phyloP scores from a whole-genome alignment of 2,888 invertebrate genomes.

The Tromatobia lineatoria region DNA sequence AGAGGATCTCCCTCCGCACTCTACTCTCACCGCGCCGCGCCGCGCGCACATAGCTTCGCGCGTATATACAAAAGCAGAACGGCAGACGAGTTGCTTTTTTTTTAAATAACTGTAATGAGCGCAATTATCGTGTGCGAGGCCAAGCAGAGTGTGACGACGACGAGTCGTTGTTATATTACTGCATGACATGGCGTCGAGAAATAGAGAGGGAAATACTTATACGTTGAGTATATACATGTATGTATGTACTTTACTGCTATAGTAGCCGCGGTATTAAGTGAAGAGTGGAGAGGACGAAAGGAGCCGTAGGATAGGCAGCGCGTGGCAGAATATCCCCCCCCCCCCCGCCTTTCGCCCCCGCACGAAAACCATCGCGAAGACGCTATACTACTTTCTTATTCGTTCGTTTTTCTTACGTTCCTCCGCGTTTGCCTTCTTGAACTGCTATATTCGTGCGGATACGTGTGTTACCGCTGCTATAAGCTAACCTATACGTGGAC shows the following conservation, averaged over 20 bases:
- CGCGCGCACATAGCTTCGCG: not conserved
- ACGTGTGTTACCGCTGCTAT: not conserved
- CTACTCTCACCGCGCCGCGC: not conserved
- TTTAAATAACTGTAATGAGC: constrained; percentile 84
- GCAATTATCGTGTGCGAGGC: constrained; percentile 84
- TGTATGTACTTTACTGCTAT: constrained; percentile 15
- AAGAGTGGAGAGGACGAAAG: constrained; percentile 58
- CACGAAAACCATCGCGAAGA: constrained; percentile 52
- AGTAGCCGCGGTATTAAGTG: constrained; percentile 18
- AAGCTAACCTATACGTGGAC: constrained; percentile 49
- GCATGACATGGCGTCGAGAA: constrained; percentile 67
- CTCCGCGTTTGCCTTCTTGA: constrained; percentile 14
- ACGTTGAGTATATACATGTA: not conserved
- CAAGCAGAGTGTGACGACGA: constrained; percentile 84
- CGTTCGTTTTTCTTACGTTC: constrained; percentile 71
- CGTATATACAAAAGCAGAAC: not conserved
- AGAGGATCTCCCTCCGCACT: constrained; percentile 51
- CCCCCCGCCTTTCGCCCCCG: constrained; percentile 68
- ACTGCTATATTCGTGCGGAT: constrained; percentile 3
- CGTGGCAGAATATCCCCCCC: constrained; percentile 79
- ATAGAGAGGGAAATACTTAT: not conserved
- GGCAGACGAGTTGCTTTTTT: constrained; percentile 67
- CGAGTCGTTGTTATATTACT: constrained; percentile 82
- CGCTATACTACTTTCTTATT: constrained; percentile 78
- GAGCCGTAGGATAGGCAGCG: constrained; percentile 80